These are phyloP conservation scores for Aproaerema taeniolella DNA, from an alignment of 2,888 invertebrate genomes.

Conservation along the genomic window DNA sequence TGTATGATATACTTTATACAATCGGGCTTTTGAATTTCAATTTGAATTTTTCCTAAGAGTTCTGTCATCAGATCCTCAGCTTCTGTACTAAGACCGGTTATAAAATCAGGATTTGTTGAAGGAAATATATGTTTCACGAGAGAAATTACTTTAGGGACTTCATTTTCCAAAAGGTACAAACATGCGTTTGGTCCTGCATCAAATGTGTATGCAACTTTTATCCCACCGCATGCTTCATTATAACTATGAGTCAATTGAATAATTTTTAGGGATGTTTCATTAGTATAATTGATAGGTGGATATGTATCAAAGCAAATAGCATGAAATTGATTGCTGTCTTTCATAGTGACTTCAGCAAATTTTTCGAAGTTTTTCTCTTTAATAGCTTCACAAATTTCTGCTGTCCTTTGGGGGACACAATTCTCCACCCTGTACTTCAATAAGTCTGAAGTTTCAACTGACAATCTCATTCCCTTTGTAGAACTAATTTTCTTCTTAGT, in stretches of 20 bases:
- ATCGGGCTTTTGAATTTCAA: constrained; percentile 65
- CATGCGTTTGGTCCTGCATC: constrained; percentile 99
- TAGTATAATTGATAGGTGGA: constrained; percentile 96
- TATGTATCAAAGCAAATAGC: constrained; percentile 94
- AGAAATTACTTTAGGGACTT: constrained; percentile 82
- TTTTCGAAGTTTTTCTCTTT: constrained; percentile 83
- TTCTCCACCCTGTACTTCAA: constrained; percentile 84
- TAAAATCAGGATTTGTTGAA: constrained; percentile 53
- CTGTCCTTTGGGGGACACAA: constrained; percentile 84
- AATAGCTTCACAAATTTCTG: constrained; percentile 76
- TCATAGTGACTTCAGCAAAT: constrained; percentile 97
- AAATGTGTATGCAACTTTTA: constrained; percentile 95
- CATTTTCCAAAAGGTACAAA: constrained; percentile 86
- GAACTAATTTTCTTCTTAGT: constrained; percentile 90
- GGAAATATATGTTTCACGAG: constrained; percentile 86
- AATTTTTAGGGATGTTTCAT: constrained; percentile 89
- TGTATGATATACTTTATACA: constrained; percentile 88
- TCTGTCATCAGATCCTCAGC: constrained; percentile 26
- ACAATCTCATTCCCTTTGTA: constrained; percentile 91
- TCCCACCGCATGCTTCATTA: constrained; percentile 81
- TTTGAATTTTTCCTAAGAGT: constrained; percentile 39
- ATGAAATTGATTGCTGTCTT: constrained; percentile 98
- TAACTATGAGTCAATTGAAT: constrained; percentile 88
- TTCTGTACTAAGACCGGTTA: constrained; percentile 41
- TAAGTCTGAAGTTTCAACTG: constrained; percentile 88